Base-by-base conservation (phyloP, 2,888 invertebrate genomes). In the Halictus quadricinctus region DNA sequence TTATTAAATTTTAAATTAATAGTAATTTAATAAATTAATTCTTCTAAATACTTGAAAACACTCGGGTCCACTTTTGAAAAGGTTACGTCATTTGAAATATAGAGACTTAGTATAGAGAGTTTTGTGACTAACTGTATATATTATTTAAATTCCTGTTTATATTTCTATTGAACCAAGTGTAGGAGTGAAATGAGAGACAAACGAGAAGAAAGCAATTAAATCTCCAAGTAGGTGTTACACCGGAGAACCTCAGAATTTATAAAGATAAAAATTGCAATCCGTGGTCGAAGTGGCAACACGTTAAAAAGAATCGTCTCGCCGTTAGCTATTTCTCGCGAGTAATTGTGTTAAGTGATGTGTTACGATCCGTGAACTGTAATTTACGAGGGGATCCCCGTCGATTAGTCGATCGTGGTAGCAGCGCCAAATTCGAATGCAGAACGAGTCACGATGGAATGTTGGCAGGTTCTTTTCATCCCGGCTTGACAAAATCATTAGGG, bases 401-500 rank as follows among this genome's bases (percentile, higher is more conserved):
- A 74, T 73, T 54, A 73, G 58, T 73, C 75, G 46, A 75, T 72
- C 58, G 74, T 69, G 87, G 66, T 58, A 72, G 79, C 81, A 91
- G 87, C 86, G 87, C 88, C 88, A 90, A 92, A 92, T 91, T 90
- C 90, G 89, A 91, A 91, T 90, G 90, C 90, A 91, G 89, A 91
- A 87, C 88, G 89, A 86, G 88, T 81, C 88, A 70, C 84, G 64
- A 48, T 84, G 91, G 91, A 92, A 93, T 92, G 92, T 89, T 91
- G 90, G 89, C 90, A 92, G 90, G 90, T 91, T 92, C 92, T 91
- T 92, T 85, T 86, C 82, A 74, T 80, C 60, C 80, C 73, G 81
- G 88, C 89, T 92, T 92, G 91, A 93, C 92, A 91, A 93, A 93
- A 93, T 93, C 92, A 93, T 93, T 93, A 93, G 91, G 90, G 90